Conservation (phyloP, 1,140 invertebrate genomes). For the Lepidurus apus region DNA sequence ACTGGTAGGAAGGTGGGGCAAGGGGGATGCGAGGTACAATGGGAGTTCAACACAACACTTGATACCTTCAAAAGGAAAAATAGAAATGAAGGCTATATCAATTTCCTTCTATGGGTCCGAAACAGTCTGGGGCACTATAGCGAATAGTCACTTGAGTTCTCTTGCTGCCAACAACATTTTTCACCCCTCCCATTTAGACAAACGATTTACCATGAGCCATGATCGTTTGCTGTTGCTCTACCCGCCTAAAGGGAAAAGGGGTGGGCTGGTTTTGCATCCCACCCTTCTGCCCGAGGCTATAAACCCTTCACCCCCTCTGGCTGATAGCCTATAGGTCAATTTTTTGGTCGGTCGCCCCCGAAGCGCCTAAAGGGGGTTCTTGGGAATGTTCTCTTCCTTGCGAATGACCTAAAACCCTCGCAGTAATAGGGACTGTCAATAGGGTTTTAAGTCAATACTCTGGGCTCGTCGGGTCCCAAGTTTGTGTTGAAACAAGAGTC, state of each 20-base stretch:
- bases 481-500: not conserved
- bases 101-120: too few relatives aligned
- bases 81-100: too few relatives aligned
- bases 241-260: not conserved
- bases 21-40: too few relatives aligned
- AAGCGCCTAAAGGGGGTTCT: not conserved
- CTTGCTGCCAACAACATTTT: not conserved
- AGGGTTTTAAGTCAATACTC: not conserved
- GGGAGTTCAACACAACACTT: too few relatives aligned
- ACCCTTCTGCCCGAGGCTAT: not conserved
- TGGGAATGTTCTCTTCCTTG: not conserved
- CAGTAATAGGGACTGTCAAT: not conserved
- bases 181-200: not conserved
- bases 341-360: not conserved
- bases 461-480: not conserved
- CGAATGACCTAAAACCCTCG: not conserved
- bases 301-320: not conserved
- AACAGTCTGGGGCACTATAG: too few relatives aligned
- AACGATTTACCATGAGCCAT: not conserved
- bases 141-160: too few relatives aligned
- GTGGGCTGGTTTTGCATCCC: not conserved
- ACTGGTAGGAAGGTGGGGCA: too few relatives aligned
- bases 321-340: not conserved
- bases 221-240: not conserved
- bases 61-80: too few relatives aligned